phyloP scores from a whole-genome alignment of 2,113 vertebrate genomes.

The Hylia prasina region DNA sequence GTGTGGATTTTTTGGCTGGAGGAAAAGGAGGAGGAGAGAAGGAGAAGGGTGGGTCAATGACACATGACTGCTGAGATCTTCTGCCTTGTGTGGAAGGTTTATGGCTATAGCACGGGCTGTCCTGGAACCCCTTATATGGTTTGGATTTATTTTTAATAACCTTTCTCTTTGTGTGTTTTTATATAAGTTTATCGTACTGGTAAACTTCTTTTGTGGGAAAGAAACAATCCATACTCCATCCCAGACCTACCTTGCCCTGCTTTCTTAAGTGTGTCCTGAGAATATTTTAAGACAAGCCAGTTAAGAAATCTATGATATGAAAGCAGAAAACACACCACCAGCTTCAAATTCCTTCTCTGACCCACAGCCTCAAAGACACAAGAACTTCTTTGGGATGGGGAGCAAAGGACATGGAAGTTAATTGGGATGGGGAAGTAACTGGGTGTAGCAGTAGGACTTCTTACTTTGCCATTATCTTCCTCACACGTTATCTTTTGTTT shows the following conservation, averaged over 20 bases:
- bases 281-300: background rate
- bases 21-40: background rate
- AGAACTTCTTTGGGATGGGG: background rate
- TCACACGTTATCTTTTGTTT: background rate
- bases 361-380: background rate
- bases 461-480: background rate
- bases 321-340: background rate
- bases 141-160: slow-evolving; percentile 46
- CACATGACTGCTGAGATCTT: background rate
- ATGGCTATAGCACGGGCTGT: background rate
- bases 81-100: slow-evolving; percentile 19
- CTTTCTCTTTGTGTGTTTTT: background rate
- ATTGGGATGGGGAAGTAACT: background rate
- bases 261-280: background rate
- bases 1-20: background rate
- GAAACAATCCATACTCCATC: background rate
- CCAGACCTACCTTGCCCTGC: background rate
- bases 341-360: background rate
- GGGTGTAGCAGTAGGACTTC: background rate
- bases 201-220: background rate
- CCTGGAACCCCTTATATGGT: background rate
- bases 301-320: background rate
- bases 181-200: background rate
- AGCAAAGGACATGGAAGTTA: background rate
- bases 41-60: background rate